Base-by-base conservation (phyloP, 2,888 invertebrate genomes). In the Eudasyphora cyanicolor region DNA sequence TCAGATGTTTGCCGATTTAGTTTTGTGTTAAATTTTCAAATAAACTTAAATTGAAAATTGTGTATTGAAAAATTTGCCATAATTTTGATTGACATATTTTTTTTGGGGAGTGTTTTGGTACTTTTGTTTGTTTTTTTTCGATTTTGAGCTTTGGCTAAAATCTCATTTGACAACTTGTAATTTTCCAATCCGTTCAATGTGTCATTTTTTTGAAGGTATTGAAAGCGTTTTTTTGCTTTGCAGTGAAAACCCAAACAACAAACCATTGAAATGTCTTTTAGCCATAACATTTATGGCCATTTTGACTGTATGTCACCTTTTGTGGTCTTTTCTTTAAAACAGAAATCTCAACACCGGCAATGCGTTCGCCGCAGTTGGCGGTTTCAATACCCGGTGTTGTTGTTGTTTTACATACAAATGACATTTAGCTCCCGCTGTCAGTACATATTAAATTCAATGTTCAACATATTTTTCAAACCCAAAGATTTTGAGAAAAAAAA, bases 341-440 rank as follows among this genome's bases (percentile, higher is more conserved):
- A 69, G 10, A 79, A 71, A 80, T 67, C 71, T 67, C 21, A 64
- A 57, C 27, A 60, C 14, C 19, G 19, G 49, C 21, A 76, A 69
- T 84, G 79, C 54, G 78, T 81, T 80, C 12, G 51, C 27, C 29
- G 57, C 2, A 32, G 42, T 57, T 71, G 17, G 10, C 21, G 27
- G n/a, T n/a, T n/a, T n/a, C n/a, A n/a, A n/a, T n/a, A n/a, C n/a
- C n/a, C 51, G 51, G 17, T 70, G 77, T 64, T 71, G 54, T 45
- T 74, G 32, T 71, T 67, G 57, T 71, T 80, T 79, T 74, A 77
- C 74, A 76, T 76, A 76, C 64, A 84, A 84, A 71, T 84, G 81
- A 81, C 84, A 84, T 84, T 84, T 84, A 81, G 80, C 77, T 81
- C 84, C 84, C 84, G 84, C 84, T 84, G 84, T 81, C 84, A 78